phyloP scores from a whole-genome alignment of 2,797 vertebrate species.

The Microctenopoma lineatum region DNA sequence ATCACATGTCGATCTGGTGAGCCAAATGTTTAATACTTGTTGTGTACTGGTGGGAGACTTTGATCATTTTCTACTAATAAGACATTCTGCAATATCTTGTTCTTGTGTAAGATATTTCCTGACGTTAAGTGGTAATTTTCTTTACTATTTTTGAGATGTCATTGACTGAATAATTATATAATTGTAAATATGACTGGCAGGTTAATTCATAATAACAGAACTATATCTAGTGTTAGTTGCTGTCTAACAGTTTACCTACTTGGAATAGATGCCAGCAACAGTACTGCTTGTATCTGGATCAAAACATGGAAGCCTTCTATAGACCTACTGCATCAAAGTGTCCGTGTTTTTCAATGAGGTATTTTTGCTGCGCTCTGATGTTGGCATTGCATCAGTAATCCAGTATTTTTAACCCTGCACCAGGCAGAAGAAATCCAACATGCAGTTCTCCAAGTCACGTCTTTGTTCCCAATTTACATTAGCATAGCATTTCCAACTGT shows the following conservation, averaged over 20 bases:
- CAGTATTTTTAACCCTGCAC: too few relatives aligned
- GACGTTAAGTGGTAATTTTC: background rate
- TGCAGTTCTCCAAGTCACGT: too few relatives aligned
- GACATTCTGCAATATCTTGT: background rate
- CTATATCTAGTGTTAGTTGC: background rate
- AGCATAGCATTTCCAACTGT: too few relatives aligned
- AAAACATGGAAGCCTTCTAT: too few relatives aligned
- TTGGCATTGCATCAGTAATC: too few relatives aligned
- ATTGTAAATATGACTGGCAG: background rate
- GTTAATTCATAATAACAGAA: background rate
- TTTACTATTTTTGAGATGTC: background rate
- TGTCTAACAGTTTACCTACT: background rate
- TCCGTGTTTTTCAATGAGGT: too few relatives aligned
- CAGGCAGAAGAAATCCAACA: too few relatives aligned
- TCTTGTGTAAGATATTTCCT: background rate
- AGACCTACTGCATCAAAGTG: too few relatives aligned
- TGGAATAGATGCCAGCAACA: background rate
- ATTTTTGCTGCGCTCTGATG: too few relatives aligned
- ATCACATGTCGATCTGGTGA: constrained; percentile 27
- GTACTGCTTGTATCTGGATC: too few relatives aligned
- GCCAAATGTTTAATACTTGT: constrained; percentile 8
- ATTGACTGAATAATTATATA: background rate
- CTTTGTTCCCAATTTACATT: too few relatives aligned
- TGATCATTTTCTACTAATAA: constrained; percentile 48
- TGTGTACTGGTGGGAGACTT: background rate